Evolutionary conservation across 2,113 vertebrate genomes (phyloP).

Genomic region (Muntiacus muntjak): DNA sequence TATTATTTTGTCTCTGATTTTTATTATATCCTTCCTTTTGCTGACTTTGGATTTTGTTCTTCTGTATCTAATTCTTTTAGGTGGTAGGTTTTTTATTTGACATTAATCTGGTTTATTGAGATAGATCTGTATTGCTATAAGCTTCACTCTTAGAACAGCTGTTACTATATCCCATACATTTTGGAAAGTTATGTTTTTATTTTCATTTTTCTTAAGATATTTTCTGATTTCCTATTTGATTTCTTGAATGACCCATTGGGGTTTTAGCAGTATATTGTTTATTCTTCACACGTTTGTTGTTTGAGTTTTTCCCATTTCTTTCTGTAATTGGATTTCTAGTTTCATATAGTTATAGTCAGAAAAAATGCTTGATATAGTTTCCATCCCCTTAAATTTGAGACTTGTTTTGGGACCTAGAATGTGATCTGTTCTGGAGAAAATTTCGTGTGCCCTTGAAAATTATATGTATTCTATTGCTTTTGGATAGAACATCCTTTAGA

Average conservation of each 20-base stretch:
- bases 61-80: not conserved
- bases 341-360: not conserved
- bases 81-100: not conserved
- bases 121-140: not conserved
- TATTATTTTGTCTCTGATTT: not conserved
- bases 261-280: not conserved
- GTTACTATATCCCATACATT: not conserved
- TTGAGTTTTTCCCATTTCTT: not conserved
- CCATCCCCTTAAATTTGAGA: not conserved
- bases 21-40: not conserved
- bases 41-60: not conserved
- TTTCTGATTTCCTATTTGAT: not conserved
- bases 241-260: not conserved
- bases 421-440: not conserved
- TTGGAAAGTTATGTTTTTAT: not conserved
- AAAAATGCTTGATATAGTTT: not conserved
- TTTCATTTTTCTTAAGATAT: not conserved
- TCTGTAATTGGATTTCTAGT: not conserved
- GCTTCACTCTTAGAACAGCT: not conserved
- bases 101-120: not conserved
- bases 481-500: not conserved
- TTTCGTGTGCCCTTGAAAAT: not conserved
- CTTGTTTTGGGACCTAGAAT: not conserved
- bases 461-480: not conserved
- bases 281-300: not conserved